Conservation (phyloP, 2,888 invertebrate genomes). For the Tetrapedia diversipes region DNA sequence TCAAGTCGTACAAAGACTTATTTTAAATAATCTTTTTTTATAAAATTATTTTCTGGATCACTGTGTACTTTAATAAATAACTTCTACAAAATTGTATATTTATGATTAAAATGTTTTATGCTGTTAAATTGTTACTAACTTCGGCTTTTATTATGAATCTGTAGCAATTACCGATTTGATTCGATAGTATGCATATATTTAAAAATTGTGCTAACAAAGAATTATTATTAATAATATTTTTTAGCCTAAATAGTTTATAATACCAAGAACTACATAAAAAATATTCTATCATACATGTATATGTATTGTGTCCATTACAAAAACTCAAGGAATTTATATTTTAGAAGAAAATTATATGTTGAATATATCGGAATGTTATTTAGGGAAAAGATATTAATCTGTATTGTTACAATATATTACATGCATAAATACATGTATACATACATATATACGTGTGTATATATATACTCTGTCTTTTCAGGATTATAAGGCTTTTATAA, state of each 20-base stretch:
- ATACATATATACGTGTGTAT: neutral
- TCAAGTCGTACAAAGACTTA: slow-evolving; percentile 16
- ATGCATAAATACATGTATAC: neutral
- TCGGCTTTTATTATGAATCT: neutral
- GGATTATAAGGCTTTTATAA: neutral
- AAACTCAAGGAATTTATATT: slow-evolving; percentile 27
- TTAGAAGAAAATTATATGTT: slow-evolving; percentile 32
- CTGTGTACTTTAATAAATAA: neutral
- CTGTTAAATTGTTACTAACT: neutral
- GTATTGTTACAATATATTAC: slow-evolving; percentile 38
- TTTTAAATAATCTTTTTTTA: neutral
- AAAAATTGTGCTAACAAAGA: slow-evolving; percentile 32
- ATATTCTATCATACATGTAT: slow-evolving; percentile 37
- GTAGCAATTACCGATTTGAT: slow-evolving; percentile 12
- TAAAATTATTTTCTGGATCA: neutral
- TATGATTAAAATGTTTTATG: neutral
- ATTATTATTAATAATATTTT: slow-evolving; percentile 39
- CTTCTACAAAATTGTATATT: neutral
- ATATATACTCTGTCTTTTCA: no score
- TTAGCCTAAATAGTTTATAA: slow-evolving; percentile 46
- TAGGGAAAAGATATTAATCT: slow-evolving; percentile 36
- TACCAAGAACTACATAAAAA: slow-evolving; percentile 37
- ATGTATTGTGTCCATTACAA: slow-evolving; percentile 28
- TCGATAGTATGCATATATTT: slow-evolving; percentile 19
- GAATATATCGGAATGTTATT: slow-evolving; percentile 53